Conservation (phyloP, 2,888 invertebrate genomes). For the Melanotus villosus region DNA sequence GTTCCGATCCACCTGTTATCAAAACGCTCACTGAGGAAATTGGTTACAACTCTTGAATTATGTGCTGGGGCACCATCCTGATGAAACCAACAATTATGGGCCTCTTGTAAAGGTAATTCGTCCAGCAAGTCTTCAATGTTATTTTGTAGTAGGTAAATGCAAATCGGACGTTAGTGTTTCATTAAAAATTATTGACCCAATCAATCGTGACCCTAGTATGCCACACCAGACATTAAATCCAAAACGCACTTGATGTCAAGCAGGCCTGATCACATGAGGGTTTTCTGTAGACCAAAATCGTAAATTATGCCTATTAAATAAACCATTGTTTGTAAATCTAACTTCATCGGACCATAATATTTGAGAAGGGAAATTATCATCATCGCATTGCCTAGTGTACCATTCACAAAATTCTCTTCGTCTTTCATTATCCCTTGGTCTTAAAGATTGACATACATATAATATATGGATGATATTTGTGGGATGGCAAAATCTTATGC, state of each 20-base stretch:
- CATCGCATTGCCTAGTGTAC: no score
- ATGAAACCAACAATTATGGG: background rate
- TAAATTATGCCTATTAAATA: no score
- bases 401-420: no score
- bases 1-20: no score
- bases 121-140: background rate
- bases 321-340: no score
- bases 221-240: background rate
- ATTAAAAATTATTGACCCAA: background rate
- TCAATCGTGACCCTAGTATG: background rate
- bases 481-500: no score
- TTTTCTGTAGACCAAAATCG: conserved; percentile 4
- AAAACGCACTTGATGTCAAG: background rate
- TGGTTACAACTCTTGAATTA: conserved; percentile 3
- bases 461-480: no score
- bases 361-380: no score
- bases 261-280: background rate
- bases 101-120: background rate
- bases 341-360: no score
- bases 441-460: no score
- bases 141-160: background rate
- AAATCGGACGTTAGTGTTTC: background rate
- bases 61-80: background rate
- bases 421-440: no score
- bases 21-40: background rate